phyloP scores from a whole-genome alignment of 2,113 vertebrate genomes.

The Antigone vipio region DNA sequence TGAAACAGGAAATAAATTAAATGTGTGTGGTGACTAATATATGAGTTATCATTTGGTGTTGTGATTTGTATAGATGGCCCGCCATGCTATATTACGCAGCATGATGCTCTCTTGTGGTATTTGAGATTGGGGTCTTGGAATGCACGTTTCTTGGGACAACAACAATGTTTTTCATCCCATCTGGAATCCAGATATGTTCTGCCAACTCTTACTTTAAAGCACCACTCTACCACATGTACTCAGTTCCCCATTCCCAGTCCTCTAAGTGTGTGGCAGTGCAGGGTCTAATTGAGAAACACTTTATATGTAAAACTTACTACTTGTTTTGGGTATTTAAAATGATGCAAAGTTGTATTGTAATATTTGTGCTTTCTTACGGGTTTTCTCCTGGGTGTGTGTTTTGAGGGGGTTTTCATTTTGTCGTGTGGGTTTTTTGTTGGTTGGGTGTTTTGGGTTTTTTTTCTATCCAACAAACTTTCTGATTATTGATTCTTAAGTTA shows the following conservation, averaged over 20 bases:
- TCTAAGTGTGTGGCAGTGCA: neutral
- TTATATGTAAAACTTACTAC: neutral
- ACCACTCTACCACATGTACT: neutral
- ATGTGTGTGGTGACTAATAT: neutral
- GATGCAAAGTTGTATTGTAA: neutral
- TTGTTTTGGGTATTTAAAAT: neutral
- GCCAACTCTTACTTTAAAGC: neutral
- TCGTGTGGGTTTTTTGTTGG: neutral
- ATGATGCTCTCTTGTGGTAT: neutral
- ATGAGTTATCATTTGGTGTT: fast-evolving
- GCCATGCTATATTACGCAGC: neutral
- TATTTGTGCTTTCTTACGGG: neutral
- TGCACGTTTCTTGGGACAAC: neutral
- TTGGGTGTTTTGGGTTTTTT: neutral
- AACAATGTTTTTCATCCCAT: neutral
- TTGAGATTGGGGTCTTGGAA: neutral
- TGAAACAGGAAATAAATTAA: neutral
- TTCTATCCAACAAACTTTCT: neutral
- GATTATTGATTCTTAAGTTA: conserved; percentile 50
- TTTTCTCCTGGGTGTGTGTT: neutral
- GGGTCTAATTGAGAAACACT: neutral
- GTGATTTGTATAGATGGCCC: neutral
- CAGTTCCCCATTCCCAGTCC: neutral
- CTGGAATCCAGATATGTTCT: neutral
- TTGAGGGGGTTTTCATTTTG: neutral